Conservation (phyloP, 2,797 vertebrate genomes). For the Aulostomus chinensis region DNA sequence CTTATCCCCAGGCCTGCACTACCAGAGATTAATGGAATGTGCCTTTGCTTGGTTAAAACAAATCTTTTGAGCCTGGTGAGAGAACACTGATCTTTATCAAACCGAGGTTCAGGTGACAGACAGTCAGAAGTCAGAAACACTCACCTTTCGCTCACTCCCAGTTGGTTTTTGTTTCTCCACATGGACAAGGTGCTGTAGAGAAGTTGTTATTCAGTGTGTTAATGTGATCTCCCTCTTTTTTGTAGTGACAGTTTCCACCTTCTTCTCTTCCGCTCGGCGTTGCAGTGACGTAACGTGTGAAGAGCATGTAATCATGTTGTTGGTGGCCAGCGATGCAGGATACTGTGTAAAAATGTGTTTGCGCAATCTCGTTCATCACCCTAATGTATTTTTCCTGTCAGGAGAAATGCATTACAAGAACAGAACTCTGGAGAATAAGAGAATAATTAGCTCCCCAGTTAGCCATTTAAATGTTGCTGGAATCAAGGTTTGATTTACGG, state of each 20-base stretch:
- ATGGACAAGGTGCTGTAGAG: neutral
- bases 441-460: slow-evolving; percentile 42
- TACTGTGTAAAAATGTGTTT: slow-evolving; percentile 31
- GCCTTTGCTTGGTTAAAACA: slow-evolving; percentile 1
- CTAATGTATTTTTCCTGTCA: slow-evolving; percentile 37
- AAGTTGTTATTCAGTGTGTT: no score
- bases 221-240: neutral
- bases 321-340: slow-evolving; percentile 20
- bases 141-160: no score
- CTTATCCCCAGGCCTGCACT: neutral
- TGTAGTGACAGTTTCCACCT: neutral
- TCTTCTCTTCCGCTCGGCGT: neutral
- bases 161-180: no score
- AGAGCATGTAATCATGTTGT: no score
- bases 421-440: slow-evolving; percentile 24
- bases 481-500: slow-evolving; percentile 33
- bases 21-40: neutral
- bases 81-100: no score
- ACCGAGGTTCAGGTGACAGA: no score
- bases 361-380: slow-evolving; percentile 39
- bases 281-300: no score
- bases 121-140: no score
- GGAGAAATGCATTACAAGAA: slow-evolving; percentile 24
- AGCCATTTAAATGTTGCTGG: slow-evolving; percentile 23
- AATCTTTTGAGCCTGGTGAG: no score